Base-by-base conservation (phyloP, 2,888 invertebrate species). In the Cistogaster globosa region DNA sequence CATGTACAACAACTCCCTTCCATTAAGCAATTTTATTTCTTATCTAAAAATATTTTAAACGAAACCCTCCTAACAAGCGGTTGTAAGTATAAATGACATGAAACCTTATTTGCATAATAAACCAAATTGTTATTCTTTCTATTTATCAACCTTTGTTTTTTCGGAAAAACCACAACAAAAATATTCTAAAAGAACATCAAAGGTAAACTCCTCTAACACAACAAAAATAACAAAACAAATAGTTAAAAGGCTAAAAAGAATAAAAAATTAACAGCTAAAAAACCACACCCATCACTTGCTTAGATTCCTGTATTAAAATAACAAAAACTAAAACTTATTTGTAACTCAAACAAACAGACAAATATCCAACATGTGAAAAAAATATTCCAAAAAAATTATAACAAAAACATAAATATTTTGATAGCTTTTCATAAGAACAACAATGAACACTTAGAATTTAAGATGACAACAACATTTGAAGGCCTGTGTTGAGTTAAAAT, bases 21-120 rank as follows among this genome's bases (percentile, higher is more conserved):
- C 16, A 42, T 58, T 71, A 76, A 63, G 63, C n/a, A 76, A 8
- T 55, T 58, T 22, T n/a, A 48, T 32, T 71, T 71, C 45, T 83
- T 83, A 83, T 83, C 76, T 71, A 65, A 67, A 81, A 76, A 36
- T 38, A 42, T 71, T 55, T 32, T 8, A 53, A 82, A 71, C 51
- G 63, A 60, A 32, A 72, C 12, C 71, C 71, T n/a, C 75, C 60
- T 82, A 58, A 71, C 85, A 75, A 77, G 74, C 68, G 69, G 55
- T 63, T 51, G 45, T 20, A 18, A 58, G 18, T 36, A 12, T 32
- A 48, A 53, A 45, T 60, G 48, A 22, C 57, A 65, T 65, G 78
- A 82, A 82, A 51, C 85, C 85, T 82, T 85, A 85, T 85, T 85
- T 85, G 82, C 85, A 85, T 85, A 85, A 85, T 60, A 69, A 82